A percentile compares a stretch with the other conserved stretches of the same genome.
Conservation (phyloP, 2,113 vertebrate genomes). For the Dromiciops gliroides region DNA sequence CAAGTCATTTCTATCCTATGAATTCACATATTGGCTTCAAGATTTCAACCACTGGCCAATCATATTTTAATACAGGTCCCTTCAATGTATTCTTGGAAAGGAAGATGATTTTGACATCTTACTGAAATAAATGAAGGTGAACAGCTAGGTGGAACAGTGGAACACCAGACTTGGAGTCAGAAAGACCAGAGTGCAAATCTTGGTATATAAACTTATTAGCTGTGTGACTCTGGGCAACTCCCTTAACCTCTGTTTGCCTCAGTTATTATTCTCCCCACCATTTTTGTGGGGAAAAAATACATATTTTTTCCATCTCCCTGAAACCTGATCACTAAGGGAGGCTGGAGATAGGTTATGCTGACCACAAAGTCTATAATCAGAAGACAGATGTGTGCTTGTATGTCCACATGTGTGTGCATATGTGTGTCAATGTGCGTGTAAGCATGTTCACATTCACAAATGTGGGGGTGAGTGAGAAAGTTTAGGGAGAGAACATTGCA, state of each 20-base stretch:
- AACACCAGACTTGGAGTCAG: too few species aligned
- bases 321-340: neutral
- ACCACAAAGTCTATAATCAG: neutral
- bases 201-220: too few species aligned
- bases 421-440: neutral
- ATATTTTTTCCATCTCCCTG: neutral
- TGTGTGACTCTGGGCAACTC: neutral
- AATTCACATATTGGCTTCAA: constrained; percentile 8
- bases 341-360: neutral
- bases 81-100: constrained; percentile 6
- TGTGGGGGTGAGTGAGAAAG: neutral
- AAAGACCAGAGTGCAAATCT: too few species aligned
- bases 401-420: too few species aligned
- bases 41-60: constrained; percentile 27
- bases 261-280: neutral
- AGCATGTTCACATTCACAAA: neutral
- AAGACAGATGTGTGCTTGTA: neutral
- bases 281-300: neutral
- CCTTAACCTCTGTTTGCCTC: neutral
- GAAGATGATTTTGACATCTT: neutral
- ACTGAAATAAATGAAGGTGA: neutral
- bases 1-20: constrained; percentile 10
- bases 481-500: neutral
- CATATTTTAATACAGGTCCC: neutral
- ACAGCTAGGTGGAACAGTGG: neutral